Base-by-base conservation (phyloP, 2,888 invertebrate genomes). In the Amblyjoppa proteus region DNA sequence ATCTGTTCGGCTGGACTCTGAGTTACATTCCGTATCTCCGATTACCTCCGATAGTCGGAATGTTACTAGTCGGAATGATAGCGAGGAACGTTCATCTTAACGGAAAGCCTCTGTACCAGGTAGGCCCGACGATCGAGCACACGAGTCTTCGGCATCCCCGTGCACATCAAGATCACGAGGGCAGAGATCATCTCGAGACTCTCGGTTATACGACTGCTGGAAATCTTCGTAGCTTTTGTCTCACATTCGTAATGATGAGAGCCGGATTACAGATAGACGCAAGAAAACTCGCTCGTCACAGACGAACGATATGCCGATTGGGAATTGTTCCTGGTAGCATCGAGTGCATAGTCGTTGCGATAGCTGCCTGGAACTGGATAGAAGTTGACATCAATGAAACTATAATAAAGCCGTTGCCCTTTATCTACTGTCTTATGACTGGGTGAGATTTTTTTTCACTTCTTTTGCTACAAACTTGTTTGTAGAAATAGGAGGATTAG, bases 11-110 rank as follows among this genome's bases (percentile, higher is more conserved):
- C 11, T 87, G 87, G 82, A 51, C 76, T 45, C 71, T 87, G 56
- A 82, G 84, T 58, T 80, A 82, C 61, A 73, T 87, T 56, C 87
- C 87, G 49, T 82, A 84, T 70, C 82, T 87, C 16, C 84, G 80
- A 51, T 58, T 94, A 20, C 94, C 95, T 2, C 95, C 95, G 25
- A 94, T 96, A 93, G 92, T 96, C 80, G 96, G 96, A 53, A 95
- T 96, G 95, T 91, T 96, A 13, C 93, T 95, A 74, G 94, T 95
- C 81, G 95, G 96, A 13, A 94, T 96, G 1, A 89, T 95, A 16
- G 84, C 84, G 53, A 75, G 87, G 53, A 87, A 87, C 31, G 70
- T 84, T 6, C 58, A 75, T 38, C 61, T n/a, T n/a, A 51, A 83
- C 38, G 83, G 83, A n/a, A 61, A 78, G 38, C 83, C 83, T 11